Evolutionary conservation across 2,113 vertebrate species (phyloP).

Genomic region (Sitta europaea): DNA sequence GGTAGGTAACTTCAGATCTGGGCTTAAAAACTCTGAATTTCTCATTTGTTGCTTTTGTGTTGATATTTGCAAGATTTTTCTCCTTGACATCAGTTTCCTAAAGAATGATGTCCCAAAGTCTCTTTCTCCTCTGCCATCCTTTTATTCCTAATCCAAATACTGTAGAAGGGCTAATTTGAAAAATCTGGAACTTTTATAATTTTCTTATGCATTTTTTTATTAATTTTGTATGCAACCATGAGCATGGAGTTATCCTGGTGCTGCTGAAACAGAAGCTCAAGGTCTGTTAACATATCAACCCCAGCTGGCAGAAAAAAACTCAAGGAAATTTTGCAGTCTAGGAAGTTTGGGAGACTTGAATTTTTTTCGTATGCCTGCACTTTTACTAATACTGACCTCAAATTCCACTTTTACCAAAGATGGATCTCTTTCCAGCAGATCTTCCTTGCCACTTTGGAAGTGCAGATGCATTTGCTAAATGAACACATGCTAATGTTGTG

Average conservation of each 20-base stretch:
- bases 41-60: background rate
- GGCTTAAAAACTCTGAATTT: background rate
- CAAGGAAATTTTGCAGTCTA: background rate
- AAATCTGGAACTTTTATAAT: background rate
- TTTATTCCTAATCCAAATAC: background rate
- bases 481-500: background rate
- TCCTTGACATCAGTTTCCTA: background rate
- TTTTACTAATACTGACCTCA: background rate
- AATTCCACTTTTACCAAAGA: background rate
- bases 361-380: background rate
- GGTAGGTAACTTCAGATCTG: background rate
- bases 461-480: background rate
- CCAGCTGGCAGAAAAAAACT: background rate
- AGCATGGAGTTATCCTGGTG: background rate
- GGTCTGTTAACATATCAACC: background rate
- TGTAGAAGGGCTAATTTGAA: background rate
- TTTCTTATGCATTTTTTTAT: background rate
- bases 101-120: background rate
- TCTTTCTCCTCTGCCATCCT: background rate
- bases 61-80: background rate
- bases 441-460: background rate
- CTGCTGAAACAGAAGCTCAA: background rate
- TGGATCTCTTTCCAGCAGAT: rapidly evolving
- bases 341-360: background rate
- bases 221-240: rapidly evolving